These are phyloP conservation scores for Anagrus nilaparvatae DNA, from an alignment of 1,140 invertebrate species.

Conservation along the genomic window DNA sequence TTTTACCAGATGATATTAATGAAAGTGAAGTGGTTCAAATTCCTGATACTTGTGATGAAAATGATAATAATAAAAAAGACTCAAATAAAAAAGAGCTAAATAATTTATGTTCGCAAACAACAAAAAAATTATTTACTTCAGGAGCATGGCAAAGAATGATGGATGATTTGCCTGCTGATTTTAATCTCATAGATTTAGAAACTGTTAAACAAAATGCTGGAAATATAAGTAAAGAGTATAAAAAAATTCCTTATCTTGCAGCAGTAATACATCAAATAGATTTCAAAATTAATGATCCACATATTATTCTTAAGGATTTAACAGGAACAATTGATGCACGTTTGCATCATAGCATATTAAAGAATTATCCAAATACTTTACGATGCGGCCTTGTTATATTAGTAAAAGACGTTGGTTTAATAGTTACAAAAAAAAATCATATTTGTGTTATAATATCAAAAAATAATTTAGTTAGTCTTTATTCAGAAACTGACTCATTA, in stretches of 20 bases:
- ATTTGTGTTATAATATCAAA: constrained; percentile 28
- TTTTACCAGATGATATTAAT: constrained; percentile 24
- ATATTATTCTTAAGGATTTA: constrained; percentile 32
- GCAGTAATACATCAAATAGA: constrained; percentile 33
- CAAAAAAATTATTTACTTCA: constrained; percentile 29
- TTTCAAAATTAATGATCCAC: constrained; percentile 29
- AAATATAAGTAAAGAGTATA: constrained; percentile 16
- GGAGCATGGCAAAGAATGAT: constrained; percentile 36
- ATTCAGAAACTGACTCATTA: constrained; percentile 25
- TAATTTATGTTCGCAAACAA: constrained; percentile 34
- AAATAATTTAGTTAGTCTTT: constrained; percentile 30
- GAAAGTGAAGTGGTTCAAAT: constrained; percentile 8
- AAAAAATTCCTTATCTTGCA: constrained; percentile 30
- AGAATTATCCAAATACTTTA: constrained; percentile 30
- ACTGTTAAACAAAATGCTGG: constrained; percentile 25
- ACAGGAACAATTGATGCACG: constrained; percentile 31
- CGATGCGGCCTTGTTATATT: constrained; percentile 30
- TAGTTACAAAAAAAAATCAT: constrained; percentile 24
- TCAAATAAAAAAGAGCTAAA: constrained; percentile 4
- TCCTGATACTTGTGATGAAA: constrained; percentile 10
- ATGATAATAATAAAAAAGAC: constrained; percentile 8
- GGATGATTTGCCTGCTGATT: constrained; percentile 29
- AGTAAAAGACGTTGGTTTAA: constrained; percentile 27
- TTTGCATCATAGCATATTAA: constrained; percentile 29
- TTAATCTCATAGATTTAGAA: constrained; percentile 29